phyloP scores from a whole-genome alignment of 2,113 vertebrate species.

The Astur gentilis region DNA sequence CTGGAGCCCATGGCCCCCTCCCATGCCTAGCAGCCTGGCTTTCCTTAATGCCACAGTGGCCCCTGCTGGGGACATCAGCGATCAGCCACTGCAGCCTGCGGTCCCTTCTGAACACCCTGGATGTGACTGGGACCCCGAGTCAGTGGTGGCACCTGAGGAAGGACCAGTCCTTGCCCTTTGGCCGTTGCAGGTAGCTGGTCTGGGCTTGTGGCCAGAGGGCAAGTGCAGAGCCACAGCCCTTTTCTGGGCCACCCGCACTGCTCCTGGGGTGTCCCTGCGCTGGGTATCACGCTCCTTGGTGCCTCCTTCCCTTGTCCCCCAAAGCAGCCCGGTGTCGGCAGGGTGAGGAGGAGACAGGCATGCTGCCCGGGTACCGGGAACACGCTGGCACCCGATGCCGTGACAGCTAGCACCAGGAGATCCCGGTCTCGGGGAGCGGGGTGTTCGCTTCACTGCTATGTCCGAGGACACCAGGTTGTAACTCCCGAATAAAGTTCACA shows the following conservation, averaged over 20 bases:
- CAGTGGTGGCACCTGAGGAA: neutral
- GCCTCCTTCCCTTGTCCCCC: neutral
- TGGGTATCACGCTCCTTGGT: neutral
- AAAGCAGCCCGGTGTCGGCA: neutral
- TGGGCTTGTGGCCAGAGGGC: neutral
- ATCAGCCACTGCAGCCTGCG: neutral
- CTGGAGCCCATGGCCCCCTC: neutral
- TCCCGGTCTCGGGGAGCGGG: neutral
- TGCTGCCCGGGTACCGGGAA: neutral
- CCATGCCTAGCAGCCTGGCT: neutral
- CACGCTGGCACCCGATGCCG: neutral
- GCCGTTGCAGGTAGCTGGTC: neutral
- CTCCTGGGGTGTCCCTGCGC: neutral
- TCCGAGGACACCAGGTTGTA: slow-evolving; percentile 32
- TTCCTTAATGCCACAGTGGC: slow-evolving; percentile 49
- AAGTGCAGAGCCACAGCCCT: neutral
- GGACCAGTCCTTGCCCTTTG: neutral
- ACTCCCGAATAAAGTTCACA: slow-evolving; percentile 52
- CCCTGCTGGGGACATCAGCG: slow-evolving; percentile 39
- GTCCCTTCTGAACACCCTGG: neutral
- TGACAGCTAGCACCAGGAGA: neutral
- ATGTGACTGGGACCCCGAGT: neutral
- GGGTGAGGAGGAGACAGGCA: neutral
- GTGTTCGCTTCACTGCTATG: neutral
- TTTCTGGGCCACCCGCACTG: neutral